phyloP scores from a whole-genome alignment of 2,113 vertebrate genomes.

The Ornithorhynchus anatinus region DNA sequence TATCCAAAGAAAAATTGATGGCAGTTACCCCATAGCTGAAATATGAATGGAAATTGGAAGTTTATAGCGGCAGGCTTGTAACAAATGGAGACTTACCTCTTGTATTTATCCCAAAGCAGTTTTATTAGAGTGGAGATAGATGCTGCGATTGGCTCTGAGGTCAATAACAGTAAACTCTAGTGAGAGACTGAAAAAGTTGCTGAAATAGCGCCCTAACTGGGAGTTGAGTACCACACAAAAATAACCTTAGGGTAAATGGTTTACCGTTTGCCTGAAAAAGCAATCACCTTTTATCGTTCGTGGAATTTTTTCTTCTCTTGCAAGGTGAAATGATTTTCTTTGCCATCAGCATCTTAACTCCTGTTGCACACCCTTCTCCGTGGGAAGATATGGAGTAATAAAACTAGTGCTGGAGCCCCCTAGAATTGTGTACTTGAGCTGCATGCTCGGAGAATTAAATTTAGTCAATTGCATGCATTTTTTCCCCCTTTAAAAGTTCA shows the following conservation, averaged over 20 bases:
- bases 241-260: neutral
- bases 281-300: slow-evolving; percentile 10
- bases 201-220: slow-evolving; percentile 10
- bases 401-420: neutral
- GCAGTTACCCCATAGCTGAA: neutral
- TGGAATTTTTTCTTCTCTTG: slow-evolving; percentile 17
- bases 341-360: neutral
- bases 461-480: neutral
- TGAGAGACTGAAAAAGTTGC: slow-evolving; percentile 1
- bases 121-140: neutral
- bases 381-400: neutral
- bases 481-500: neutral
- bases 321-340: neutral
- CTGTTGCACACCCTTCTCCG: neutral
- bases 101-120: slow-evolving; percentile 7
- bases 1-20: slow-evolving; percentile 1
- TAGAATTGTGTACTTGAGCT: neutral
- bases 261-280: slow-evolving; percentile 29
- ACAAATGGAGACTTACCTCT: slow-evolving; percentile 15
- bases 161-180: slow-evolving; percentile 21
- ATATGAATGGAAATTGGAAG: neutral
- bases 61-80: neutral
- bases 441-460: neutral
- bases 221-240: slow-evolving; percentile 12
- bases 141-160: neutral